These are phyloP conservation scores for Halichoeres trimaculatus DNA, from an alignment of 2,113 vertebrate species.

Conservation along the genomic window DNA sequence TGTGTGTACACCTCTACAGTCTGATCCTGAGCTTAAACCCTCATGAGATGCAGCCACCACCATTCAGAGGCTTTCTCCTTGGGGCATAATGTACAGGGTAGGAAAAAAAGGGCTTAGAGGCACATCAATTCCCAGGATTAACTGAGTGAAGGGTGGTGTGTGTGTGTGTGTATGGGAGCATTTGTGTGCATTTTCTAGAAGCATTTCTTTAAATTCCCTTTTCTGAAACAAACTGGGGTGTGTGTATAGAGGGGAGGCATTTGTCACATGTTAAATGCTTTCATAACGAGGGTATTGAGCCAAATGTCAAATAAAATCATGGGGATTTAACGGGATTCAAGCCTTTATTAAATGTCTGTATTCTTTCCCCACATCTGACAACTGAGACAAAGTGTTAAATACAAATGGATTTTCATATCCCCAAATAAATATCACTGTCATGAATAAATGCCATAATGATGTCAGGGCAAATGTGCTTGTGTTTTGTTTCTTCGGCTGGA, in stretches of 20 bases:
- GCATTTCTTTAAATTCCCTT: conserved; percentile 37
- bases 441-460: conserved; percentile 56
- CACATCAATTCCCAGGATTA: conserved; percentile 78
- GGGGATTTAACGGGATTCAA: conserved; percentile 67
- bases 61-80: conserved; percentile 66
- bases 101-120: conserved; percentile 71
- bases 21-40: conserved; percentile 72
- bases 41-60: conserved; percentile 64
- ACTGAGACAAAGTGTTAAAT: conserved; percentile 68
- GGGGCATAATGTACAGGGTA: conserved; percentile 72
- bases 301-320: conserved; percentile 69
- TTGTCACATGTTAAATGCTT: conserved; percentile 60
- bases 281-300: conserved; percentile 75
- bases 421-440: conserved; percentile 57
- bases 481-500: conserved; percentile 37
- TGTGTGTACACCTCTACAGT: conserved; percentile 59
- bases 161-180: conserved; percentile 21
- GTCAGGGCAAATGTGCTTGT: conserved; percentile 43
- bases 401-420: conserved; percentile 71
- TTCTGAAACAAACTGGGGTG: conserved; percentile 33
- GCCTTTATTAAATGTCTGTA: conserved; percentile 65
- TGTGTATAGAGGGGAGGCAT: conserved; percentile 6
- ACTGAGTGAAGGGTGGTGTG: conserved; percentile 23
- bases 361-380: conserved; percentile 68
- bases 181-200: conserved; percentile 22